Evolutionary conservation across 2,888 invertebrate species (phyloP), one percentile per base, ranked within the genome.

Genomic region (Zygaena filipendulae): DNA sequence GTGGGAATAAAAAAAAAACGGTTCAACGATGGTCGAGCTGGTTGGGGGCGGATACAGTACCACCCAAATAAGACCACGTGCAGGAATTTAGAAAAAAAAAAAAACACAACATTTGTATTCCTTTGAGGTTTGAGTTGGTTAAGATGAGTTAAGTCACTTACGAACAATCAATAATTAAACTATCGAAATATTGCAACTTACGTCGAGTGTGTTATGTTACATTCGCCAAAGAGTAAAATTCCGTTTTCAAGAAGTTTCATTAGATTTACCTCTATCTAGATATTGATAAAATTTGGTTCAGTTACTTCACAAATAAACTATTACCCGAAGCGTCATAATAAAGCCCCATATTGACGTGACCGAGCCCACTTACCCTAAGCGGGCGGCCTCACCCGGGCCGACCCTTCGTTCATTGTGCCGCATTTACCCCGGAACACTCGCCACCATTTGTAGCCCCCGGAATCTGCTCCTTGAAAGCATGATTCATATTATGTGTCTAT

Each of bases 401-500:
- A 70, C 77, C 75, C 74, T 72, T 70, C 61, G 60, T 59, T 66
- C 62, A 70, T 75, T 72, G 75, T 75, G 69, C 62, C 64, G 64
- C 66, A 70, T 69, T 71, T 72, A 72, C 77, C 75, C 72, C 66
- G 68, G 63, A 68, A 64, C 62, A 66, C 58, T 74, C 62, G 68
- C 69, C 68, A 71, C 64, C 70, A 69, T 74, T 71, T 68, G 66
- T 70, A 62, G 69, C 74, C 77, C 75, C 64, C 64, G 70, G 75
- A 77, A 70, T 75, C 72, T 64, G 67, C 71, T 77, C 61, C 74
- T 77, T 67, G 61, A 66, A n/a, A 64, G 61, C 69, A 75, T 77
- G 79, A 75, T 72, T 79, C 75, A 77, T 71, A 63, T 67, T 57
- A 56, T 61, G 60, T n/a, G n/a, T n/a, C n/a, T n/a, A n/a, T n/a